Evolutionary conservation across 2,888 invertebrate species (phyloP).

Genomic region (Drosophila imparisetae): DNA sequence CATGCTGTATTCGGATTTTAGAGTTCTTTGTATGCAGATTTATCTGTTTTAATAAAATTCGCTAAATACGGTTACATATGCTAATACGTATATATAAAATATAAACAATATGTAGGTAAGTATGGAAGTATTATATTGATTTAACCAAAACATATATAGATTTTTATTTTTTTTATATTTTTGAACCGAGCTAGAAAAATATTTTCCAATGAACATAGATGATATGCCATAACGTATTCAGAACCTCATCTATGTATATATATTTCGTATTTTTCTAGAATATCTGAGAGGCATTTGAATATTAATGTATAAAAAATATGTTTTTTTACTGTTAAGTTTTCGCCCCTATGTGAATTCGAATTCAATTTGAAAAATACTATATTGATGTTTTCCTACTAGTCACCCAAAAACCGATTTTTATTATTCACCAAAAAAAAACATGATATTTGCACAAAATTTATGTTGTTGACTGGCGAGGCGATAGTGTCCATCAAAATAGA

Average conservation of each 20-base stretch:
- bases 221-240: background rate
- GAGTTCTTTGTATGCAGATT: background rate
- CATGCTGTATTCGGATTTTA: background rate
- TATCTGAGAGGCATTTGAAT: background rate
- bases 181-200: background rate
- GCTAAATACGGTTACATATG: background rate
- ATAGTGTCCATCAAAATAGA: constrained; percentile 21
- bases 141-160: background rate
- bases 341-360: too few relatives aligned
- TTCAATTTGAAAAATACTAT: background rate
- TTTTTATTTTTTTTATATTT: too few relatives aligned
- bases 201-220: background rate
- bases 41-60: background rate
- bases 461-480: constrained; percentile 1
- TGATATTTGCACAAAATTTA: background rate
- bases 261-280: background rate
- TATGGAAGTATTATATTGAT: background rate
- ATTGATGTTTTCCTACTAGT: background rate
- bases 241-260: background rate
- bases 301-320: background rate
- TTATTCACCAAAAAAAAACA: background rate
- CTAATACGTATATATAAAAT: background rate
- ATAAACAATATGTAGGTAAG: too few relatives aligned
- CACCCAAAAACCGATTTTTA: background rate
- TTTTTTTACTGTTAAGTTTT: background rate